These are phyloP conservation scores for Chrysogorgia sp. DNA, from an alignment of 92 coral and sea anemone genomes.

Conservation along the genomic window DNA sequence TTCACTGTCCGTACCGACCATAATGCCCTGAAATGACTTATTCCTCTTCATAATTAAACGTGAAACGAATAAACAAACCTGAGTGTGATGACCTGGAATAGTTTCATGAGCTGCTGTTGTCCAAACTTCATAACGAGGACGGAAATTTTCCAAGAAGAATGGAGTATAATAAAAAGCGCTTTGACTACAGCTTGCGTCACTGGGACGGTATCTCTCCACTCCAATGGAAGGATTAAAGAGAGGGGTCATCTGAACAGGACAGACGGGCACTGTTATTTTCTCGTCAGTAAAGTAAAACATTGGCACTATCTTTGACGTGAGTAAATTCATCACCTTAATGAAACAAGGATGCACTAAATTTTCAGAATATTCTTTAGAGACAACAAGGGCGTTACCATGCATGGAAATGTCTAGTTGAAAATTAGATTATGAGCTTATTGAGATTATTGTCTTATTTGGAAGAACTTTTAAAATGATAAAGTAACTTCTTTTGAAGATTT, in stretches of 20 bases:
- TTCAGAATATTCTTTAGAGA: not conserved
- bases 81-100: slow-evolving; percentile 89
- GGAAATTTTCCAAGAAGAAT: slow-evolving; percentile 74
- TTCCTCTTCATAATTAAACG: too few relatives aligned
- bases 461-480: too few relatives aligned
- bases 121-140: slow-evolving; percentile 71
- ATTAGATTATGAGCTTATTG: too few relatives aligned
- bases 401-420: too few relatives aligned
- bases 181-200: slow-evolving; percentile 50
- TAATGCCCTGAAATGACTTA: too few relatives aligned
- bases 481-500: too few relatives aligned
- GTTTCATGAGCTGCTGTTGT: slow-evolving; percentile 81
- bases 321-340: slow-evolving; percentile 71
- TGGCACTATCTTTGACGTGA: slow-evolving; percentile 67
- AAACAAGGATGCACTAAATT: not conserved
- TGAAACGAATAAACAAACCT: slow-evolving; percentile 49
- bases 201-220: slow-evolving; percentile 64
- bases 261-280: slow-evolving; percentile 81
- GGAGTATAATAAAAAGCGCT: slow-evolving; percentile 70
- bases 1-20: too few relatives aligned
- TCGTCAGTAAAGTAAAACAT: slow-evolving; percentile 76
- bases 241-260: slow-evolving; percentile 76
- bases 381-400: not conserved
- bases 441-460: too few relatives aligned
- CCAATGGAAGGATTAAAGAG: slow-evolving; percentile 73